Conservation (phyloP, 2,113 vertebrate species). For the human region GRCh38 chr20:52128001-52128500, state of each 20-base stretch:
- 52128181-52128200: too few species aligned
- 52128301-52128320: neutral
- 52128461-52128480: neutral
- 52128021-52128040: neutral
- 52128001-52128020: neutral
- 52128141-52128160: neutral
- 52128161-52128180: too few species aligned
- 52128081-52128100: neutral
- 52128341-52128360: neutral
- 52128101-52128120: neutral
- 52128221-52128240: too few species aligned
- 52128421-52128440: neutral
- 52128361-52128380: neutral
- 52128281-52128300: neutral
- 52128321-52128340: neutral
- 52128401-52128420: neutral
- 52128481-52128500: neutral
- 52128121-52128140: rapidly evolving
- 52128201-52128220: too few species aligned
- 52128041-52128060: too few species aligned
- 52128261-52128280: too few species aligned
- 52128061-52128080: neutral
- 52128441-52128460: neutral
- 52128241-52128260: too few species aligned
- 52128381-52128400: too few species aligned